Conservation (phyloP, 1,140 invertebrate species). For the Drosophila ananassae region DNA sequence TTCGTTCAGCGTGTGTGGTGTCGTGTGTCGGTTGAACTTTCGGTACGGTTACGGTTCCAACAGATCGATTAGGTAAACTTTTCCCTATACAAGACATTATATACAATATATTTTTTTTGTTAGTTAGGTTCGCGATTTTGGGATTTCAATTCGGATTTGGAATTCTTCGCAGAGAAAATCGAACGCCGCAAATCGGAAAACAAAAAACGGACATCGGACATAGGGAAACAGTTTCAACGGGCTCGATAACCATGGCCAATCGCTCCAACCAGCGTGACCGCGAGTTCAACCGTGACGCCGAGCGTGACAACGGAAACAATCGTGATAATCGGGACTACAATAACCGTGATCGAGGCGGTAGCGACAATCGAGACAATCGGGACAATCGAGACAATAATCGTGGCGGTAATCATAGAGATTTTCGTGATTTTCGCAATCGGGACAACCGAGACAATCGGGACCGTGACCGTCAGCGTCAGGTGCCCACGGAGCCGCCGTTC, state of each 20-base stretch:
- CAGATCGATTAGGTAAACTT: conserved; percentile 14
- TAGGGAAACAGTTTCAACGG: neutral
- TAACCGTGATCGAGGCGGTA: conserved; percentile 12
- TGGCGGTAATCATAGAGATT: neutral
- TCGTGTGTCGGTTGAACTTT: conserved; percentile 9
- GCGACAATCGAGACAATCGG: conserved; percentile 25
- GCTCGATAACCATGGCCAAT: conserved; percentile 57
- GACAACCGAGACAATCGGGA: conserved; percentile 29
- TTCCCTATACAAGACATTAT: neutral
- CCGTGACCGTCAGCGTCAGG: conserved; percentile 83
- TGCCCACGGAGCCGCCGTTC: conserved; percentile 94
- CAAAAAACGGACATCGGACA: neutral
- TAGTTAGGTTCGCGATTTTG: conserved; percentile 2
- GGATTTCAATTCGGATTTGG: neutral
- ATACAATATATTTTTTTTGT: neutral
- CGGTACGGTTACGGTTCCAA: conserved; percentile 1
- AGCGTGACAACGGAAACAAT: neutral
- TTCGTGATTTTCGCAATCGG: conserved; percentile 2
- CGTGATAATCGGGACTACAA: conserved; percentile 29
- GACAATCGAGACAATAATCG: conserved; percentile 17
- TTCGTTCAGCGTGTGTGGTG: conserved; percentile 17
- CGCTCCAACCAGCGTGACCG: conserved; percentile 36
- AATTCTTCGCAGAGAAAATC: neutral
- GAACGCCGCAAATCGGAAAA: neutral
- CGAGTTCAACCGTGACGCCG: conserved; percentile 28